These are phyloP conservation scores for Baronia brevicornis DNA, from an alignment of 2,888 invertebrate species.

Conservation along the genomic window DNA sequence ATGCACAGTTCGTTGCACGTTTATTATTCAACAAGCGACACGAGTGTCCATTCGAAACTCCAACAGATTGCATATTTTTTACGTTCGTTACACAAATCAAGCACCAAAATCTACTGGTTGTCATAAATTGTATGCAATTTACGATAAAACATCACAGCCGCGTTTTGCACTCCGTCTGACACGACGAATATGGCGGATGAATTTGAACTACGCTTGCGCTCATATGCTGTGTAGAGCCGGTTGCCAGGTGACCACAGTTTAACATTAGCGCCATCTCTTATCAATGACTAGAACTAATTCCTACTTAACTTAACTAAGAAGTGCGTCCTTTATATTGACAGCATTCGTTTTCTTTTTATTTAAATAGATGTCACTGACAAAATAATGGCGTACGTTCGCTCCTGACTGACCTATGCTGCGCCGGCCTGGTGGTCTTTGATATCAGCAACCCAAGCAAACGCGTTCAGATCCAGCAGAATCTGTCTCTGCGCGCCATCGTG, in stretches of 20 bases:
- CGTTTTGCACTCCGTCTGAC: constrained; percentile 71
- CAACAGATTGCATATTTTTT: constrained; percentile 59
- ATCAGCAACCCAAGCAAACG: no score
- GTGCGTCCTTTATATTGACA: neutral
- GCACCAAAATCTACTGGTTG: constrained; percentile 53
- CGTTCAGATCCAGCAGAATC: no score
- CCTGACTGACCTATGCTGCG: no score
- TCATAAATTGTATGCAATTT: constrained; percentile 61
- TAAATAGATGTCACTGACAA: constrained; percentile 8
- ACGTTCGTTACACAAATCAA: constrained; percentile 43
- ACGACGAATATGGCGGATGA: constrained; percentile 75
- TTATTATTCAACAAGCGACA: constrained; percentile 60
- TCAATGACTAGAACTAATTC: constrained; percentile 26
- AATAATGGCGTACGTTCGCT: no score
- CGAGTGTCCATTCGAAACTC: constrained; percentile 48
- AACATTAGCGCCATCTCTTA: constrained; percentile 40
- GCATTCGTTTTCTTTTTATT: constrained; percentile 2
- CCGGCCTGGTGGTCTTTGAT: no score
- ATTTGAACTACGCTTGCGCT: constrained; percentile 72
- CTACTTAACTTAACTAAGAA: neutral
- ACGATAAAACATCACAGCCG: constrained; percentile 71
- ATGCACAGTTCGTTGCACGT: constrained; percentile 70
- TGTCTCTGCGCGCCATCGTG: no score
- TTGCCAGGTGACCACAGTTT: constrained; percentile 54
- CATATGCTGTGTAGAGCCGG: constrained; percentile 31